Base-by-base conservation (phyloP, 2,888 invertebrate genomes). In the Ichneumoninae sp. region DNA sequence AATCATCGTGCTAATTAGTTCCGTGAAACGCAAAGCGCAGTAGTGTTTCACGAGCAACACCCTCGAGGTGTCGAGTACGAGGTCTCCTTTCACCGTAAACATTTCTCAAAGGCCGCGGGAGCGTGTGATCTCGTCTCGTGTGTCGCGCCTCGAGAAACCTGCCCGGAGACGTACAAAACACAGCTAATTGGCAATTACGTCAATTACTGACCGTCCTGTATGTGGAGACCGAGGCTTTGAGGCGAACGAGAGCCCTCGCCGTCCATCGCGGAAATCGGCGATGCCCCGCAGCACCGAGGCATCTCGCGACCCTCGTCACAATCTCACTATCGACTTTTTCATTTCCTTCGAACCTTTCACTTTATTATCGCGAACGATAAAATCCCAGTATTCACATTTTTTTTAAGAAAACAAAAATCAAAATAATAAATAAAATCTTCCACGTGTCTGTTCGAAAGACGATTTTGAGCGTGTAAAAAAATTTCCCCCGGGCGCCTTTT, bases 201-300 rank as follows among this genome's bases (percentile, higher is more conserved):
- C 50, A 79, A 88, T 90, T 91, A 92, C 92, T 90, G 87, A 92
- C 92, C 92, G 86, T 92, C 92, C 86, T 90, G 91, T 83, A 91
- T 88, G 86, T 89, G 90, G 82, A 92, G 89, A 87, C 90, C 90
- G 83, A 88, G 88, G 73, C 86, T 90, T 88, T 90, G 89, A 85
- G 91, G 89, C 16, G 85, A 79, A 13, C 57, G 73, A 80, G 91
- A 89, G 76, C 88, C 89, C 69, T 89, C 89, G 82, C 87, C 88
- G 83, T 92, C 91, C 88, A 91, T 88, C 81, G 89, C 87, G 87
- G 92, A 90, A 87, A 91, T 87, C 87, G 92, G 87, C 87, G 92
- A 90, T 86, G 90, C 89, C 78, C 92, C 91, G 88, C 91, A 92
- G 87, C 92, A 92, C 88, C 91, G 91, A 87, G 91, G 89, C 92